These are phyloP conservation scores for Liolophura sinensis DNA, from an alignment of 1,140 invertebrate species.

Conservation along the genomic window DNA sequence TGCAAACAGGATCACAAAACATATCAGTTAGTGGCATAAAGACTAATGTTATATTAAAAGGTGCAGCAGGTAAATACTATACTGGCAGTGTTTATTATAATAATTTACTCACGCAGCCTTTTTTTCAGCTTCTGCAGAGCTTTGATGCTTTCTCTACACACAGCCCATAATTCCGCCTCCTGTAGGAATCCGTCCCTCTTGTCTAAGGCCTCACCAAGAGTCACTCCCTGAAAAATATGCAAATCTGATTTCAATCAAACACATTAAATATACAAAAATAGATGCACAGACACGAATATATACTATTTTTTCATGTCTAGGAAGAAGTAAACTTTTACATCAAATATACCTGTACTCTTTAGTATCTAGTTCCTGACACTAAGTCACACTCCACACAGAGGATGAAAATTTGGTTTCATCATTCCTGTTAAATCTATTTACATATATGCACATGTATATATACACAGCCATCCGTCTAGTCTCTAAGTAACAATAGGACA, in stretches of 20 bases:
- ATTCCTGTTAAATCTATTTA: not conserved
- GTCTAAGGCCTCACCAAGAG: slow-evolving; percentile 33
- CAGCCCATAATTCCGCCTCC: slow-evolving; percentile 46
- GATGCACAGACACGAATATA: slow-evolving; percentile 1
- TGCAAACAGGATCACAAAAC: too few species aligned
- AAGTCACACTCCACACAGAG: slow-evolving; percentile 34
- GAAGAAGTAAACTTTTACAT: too few species aligned
- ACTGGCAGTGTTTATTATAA: not conserved
- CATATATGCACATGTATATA: slow-evolving; percentile 1
- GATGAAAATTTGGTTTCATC: not conserved
- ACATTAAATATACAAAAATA: slow-evolving; percentile 4
- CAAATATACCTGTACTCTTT: too few species aligned
- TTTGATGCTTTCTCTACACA: slow-evolving; percentile 42
- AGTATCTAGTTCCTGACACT: too few species aligned
- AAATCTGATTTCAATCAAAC: not conserved
- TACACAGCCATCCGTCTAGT: too few species aligned
- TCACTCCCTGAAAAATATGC: slow-evolving; percentile 30
- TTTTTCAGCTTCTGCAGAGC: slow-evolving; percentile 43
- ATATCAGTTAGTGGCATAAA: too few species aligned
- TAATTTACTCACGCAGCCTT: slow-evolving; percentile 42
- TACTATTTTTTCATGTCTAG: too few species aligned
- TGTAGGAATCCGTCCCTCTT: slow-evolving; percentile 28
- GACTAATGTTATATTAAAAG: too few species aligned
- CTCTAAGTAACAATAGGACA: too few species aligned
- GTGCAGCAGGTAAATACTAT: too few species aligned